phyloP scores from a whole-genome alignment of 2,113 vertebrate species.

The Passer domesticus region DNA sequence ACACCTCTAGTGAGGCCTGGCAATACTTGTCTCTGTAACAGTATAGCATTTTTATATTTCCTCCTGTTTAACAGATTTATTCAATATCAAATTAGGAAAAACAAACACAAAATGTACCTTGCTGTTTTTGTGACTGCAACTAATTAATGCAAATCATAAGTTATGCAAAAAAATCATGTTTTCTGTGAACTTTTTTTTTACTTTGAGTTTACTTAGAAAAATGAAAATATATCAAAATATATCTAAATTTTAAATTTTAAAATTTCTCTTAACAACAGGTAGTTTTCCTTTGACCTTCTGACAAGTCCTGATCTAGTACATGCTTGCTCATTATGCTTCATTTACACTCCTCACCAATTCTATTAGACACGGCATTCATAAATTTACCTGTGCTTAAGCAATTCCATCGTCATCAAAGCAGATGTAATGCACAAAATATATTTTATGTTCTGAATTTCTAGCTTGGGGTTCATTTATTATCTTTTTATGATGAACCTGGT shows the following conservation, averaged over 20 bases:
- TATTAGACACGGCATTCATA: background rate
- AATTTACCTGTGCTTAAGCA: background rate
- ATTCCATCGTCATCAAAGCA: background rate
- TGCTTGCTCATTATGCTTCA: background rate
- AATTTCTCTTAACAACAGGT: background rate
- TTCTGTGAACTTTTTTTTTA: background rate
- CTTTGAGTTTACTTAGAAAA: background rate
- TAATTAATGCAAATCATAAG: background rate
- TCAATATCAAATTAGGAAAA: background rate
- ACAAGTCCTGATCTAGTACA: background rate
- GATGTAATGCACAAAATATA: background rate
- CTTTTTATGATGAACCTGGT: background rate
- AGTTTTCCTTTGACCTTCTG: background rate
- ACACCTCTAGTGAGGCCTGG: background rate
- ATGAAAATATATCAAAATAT: background rate
- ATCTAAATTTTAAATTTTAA: background rate
- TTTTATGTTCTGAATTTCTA: background rate
- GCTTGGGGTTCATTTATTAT: background rate
- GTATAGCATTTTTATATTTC: background rate
- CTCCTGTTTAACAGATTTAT: background rate
- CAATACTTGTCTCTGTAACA: background rate
- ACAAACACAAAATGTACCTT: background rate
- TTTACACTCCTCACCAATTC: background rate
- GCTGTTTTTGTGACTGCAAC: background rate
- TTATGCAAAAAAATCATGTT: background rate